A percentile compares a stretch with the other conserved stretches of the same genome.
These are phyloP conservation scores for Chionis minor DNA, from an alignment of 2,113 vertebrate genomes.

Conservation along the genomic window DNA sequence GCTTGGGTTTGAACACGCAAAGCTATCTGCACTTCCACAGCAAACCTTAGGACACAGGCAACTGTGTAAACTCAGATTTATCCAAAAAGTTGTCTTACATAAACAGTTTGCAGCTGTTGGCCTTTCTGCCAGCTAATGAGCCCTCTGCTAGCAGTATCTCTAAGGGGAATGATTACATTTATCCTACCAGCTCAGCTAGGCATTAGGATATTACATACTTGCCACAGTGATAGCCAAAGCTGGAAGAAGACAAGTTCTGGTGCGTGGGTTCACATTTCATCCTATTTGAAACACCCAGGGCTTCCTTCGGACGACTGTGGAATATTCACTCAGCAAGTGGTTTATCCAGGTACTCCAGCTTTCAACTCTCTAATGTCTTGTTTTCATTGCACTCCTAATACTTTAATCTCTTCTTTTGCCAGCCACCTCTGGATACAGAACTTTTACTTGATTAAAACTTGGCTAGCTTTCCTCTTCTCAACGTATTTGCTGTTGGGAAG, in stretches of 20 bases:
- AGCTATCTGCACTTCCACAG: slow-evolving; percentile 34
- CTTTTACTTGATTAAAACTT: slow-evolving; percentile 67
- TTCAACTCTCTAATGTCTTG: slow-evolving; percentile 63
- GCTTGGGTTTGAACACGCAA: background rate
- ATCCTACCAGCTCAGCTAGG: background rate
- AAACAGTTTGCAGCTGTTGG: slow-evolving; percentile 67
- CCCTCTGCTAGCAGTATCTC: slow-evolving; percentile 15
- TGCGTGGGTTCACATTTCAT: background rate
- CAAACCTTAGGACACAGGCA: slow-evolving; percentile 41
- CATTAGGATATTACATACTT: background rate
- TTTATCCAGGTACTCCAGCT: slow-evolving; percentile 59
- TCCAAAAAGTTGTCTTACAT: slow-evolving; percentile 47
- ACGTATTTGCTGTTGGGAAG: slow-evolving; percentile 50
- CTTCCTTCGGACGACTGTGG: background rate
- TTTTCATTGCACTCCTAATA: slow-evolving; percentile 64
- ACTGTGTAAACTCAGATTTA: slow-evolving; percentile 59
- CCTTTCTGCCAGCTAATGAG: slow-evolving; percentile 37
- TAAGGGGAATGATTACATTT: slow-evolving; percentile 19
- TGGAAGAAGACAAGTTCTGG: background rate
- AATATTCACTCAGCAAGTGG: slow-evolving; percentile 47
- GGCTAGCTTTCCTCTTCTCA: slow-evolving; percentile 33
- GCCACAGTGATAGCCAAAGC: slow-evolving; percentile 1
- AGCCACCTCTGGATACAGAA: slow-evolving; percentile 62
- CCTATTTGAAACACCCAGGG: background rate
- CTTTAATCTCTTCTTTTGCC: slow-evolving; percentile 63